phyloP scores from a whole-genome alignment of 2,113 vertebrate genomes.

The Chauna torquata region DNA sequence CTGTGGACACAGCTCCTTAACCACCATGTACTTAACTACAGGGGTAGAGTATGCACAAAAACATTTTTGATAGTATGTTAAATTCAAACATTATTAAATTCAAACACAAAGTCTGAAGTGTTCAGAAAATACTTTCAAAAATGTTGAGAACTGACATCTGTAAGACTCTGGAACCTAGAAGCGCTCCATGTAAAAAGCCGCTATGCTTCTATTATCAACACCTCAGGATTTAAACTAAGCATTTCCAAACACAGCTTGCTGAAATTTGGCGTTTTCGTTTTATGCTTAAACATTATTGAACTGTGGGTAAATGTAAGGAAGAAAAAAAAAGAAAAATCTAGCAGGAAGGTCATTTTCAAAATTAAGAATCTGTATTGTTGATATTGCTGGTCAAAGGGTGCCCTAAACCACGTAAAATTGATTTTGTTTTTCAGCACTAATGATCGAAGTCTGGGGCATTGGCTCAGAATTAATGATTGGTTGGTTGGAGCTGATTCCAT shows the following conservation, averaged over 20 bases:
- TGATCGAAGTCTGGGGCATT: conserved; percentile 36
- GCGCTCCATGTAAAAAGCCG: neutral
- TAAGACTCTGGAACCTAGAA: neutral
- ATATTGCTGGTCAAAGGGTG: conserved; percentile 52
- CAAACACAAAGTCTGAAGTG: neutral
- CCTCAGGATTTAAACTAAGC: neutral
- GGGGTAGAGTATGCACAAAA: neutral
- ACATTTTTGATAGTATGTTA: neutral
- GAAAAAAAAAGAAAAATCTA: neutral
- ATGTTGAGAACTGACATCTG: neutral
- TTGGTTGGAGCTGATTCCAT: conserved; percentile 31
- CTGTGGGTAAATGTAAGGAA: neutral
- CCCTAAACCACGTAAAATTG: conserved; percentile 56
- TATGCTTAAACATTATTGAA: neutral
- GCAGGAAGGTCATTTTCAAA: conserved; percentile 50
- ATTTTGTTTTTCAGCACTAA: conserved; percentile 58
- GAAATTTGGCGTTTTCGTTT: conserved; percentile 24
- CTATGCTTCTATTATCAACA: conserved; percentile 8
- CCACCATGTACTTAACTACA: neutral
- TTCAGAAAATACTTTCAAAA: neutral
- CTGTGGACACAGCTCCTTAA: neutral
- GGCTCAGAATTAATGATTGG: conserved; percentile 36
- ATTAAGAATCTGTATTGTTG: conserved; percentile 28
- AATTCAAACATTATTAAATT: neutral
- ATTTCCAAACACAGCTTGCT: conserved; percentile 16